Base-by-base conservation (phyloP, 2,888 invertebrate genomes). In the Leucophenga montana region DNA sequence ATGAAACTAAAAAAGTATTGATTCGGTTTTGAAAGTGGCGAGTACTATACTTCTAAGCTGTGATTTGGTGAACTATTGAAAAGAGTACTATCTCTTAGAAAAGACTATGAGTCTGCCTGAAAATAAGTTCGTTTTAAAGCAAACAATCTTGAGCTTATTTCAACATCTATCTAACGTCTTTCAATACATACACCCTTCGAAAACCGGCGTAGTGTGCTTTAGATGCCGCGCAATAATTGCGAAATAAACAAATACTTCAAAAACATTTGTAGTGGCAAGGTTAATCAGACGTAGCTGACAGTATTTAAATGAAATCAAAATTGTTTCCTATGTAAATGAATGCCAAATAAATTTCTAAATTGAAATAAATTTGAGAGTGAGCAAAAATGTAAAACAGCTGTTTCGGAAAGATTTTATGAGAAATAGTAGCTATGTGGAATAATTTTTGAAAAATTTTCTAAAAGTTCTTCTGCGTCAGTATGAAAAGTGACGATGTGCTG, bases 261-360 rank as follows among this genome's bases (percentile, higher is more conserved):
- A 39, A 39, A 11, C 39, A 39, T 39, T 39, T 39, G 8, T 39
- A 39, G 39, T 39, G 39, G 39, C 62, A 64, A 64, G 62, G 62
- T 48, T 64, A 64, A 64, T 64, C 16, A 64, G 48, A 13, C 62
- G 61, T 39, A 44, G 61, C 46, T 64, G 48, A 64, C 20, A 13
- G 22, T 39, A 39, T 39, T 39, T 11, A 39, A 39, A 22, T 20
- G 20, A 20, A 46, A 46, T 48, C 22, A 14, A 64, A 48, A 46
- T 64, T 22, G 8, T 62, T 31, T 62, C 20, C 11, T 62, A n/a
- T 44, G 22, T 48, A 64, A 64, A 46, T 64, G 22, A 6, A 64
- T 22, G 14, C 46, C 13, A 46, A 64, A 13, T 48, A 64, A 64
- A 61, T 44, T 61, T 39, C 39, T 16, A 61, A 33, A 39, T 18